Conservation (phyloP, 2,888 invertebrate species). For the Drosophila leonis region DNA sequence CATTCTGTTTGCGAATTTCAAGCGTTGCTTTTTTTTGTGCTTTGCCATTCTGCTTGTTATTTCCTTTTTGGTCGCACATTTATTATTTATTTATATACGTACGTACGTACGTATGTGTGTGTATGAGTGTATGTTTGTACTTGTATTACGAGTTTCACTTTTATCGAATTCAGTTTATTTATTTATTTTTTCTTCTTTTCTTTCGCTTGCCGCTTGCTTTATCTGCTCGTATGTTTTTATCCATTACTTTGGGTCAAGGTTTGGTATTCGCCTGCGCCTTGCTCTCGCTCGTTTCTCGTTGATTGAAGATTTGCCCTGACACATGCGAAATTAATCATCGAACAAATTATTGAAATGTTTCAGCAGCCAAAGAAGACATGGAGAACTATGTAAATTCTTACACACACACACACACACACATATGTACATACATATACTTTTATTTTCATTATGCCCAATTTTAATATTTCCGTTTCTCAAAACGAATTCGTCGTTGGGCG, state of each 20-base stretch:
- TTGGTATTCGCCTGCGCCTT: slow-evolving; percentile 36
- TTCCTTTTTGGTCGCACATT: slow-evolving; percentile 58
- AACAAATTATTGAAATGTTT: slow-evolving; percentile 50
- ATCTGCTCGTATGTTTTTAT: slow-evolving; percentile 50
- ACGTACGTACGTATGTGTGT: not conserved
- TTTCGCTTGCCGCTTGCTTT: slow-evolving; percentile 38
- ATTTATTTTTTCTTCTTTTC: slow-evolving; percentile 17
- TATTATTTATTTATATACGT: slow-evolving; percentile 46
- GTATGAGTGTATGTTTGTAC: slow-evolving; percentile 31
- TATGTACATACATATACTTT: slow-evolving; percentile 21
- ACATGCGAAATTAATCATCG: slow-evolving; percentile 34
- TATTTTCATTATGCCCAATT: slow-evolving; percentile 62
- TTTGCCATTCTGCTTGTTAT: slow-evolving; percentile 51
- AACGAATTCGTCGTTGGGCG: slow-evolving; percentile 48
- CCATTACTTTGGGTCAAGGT: slow-evolving; percentile 69
- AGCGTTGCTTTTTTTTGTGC: slow-evolving; percentile 13
- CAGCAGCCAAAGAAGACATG: slow-evolving; percentile 9
- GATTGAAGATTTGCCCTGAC: slow-evolving; percentile 36
- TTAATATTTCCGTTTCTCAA: slow-evolving; percentile 73
- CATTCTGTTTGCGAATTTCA: slow-evolving; percentile 39
- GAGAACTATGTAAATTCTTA: slow-evolving; percentile 11
- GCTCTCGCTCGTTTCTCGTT: not conserved
- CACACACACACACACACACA: not conserved
- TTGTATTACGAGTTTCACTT: slow-evolving; percentile 67
- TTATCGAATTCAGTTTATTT: slow-evolving; percentile 55